phyloP scores from a whole-genome alignment of 2,797 vertebrate genomes.

The Lerista edwardsae region DNA sequence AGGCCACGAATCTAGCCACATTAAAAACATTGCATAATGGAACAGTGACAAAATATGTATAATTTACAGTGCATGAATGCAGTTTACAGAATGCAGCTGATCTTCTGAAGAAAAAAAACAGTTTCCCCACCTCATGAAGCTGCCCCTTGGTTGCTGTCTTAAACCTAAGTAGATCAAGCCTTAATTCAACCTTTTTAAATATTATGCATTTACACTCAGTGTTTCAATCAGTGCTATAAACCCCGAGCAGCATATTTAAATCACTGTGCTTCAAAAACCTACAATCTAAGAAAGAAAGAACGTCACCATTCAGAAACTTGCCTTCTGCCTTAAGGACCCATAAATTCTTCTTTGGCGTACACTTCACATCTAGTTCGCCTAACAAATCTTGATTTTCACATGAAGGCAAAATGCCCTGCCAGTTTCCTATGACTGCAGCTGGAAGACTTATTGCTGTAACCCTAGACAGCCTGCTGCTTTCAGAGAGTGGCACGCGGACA shows the following conservation, averaged over 20 bases:
- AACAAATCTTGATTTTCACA: conserved; percentile 55
- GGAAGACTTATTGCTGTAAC: conserved; percentile 66
- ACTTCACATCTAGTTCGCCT: conserved; percentile 57
- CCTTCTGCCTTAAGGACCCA: conserved; percentile 71
- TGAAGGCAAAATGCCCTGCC: conserved; percentile 42
- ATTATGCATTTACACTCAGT: conserved; percentile 42
- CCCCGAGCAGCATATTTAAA: conserved; percentile 44
- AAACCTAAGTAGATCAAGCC: background rate
- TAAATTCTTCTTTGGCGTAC: conserved; percentile 65
- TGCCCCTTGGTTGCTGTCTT: too few species aligned
- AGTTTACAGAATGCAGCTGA: background rate
- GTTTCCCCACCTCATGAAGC: background rate
- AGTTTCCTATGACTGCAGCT: conserved; percentile 44
- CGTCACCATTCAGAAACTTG: conserved; percentile 67
- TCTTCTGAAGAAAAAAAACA: background rate
- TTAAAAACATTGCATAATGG: background rate
- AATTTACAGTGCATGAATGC: background rate
- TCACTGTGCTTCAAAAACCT: background rate
- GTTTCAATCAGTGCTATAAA: conserved; percentile 53
- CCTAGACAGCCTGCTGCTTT: conserved; percentile 65
- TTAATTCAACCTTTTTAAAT: background rate
- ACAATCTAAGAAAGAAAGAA: conserved; percentile 42
- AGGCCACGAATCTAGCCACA: too few species aligned
- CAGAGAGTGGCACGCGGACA: conserved; percentile 69
- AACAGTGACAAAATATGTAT: conserved; percentile 22